These are phyloP conservation scores for Gobius niger DNA, from an alignment of 2,113 vertebrate genomes.

Conservation along the genomic window DNA sequence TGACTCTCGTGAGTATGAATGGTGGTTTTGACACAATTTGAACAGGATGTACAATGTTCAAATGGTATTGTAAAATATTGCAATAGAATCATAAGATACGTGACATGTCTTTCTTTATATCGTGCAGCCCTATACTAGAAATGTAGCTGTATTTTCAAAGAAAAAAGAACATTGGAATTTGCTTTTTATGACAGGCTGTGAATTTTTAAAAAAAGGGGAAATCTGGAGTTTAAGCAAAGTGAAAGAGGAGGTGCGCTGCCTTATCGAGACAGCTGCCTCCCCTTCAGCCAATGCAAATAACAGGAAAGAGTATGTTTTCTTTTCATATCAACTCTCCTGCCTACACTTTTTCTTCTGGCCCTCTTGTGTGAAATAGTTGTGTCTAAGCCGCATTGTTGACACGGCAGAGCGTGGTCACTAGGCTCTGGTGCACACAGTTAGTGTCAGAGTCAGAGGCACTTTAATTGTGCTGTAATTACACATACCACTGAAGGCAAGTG, in stretches of 20 bases:
- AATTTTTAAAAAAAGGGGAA: background rate
- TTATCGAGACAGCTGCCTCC: conserved; percentile 22
- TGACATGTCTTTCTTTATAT: no score
- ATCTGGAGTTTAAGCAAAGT: background rate
- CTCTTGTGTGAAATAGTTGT: conserved; percentile 39
- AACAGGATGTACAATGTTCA: no score
- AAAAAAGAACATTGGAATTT: background rate
- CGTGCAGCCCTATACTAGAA: background rate
- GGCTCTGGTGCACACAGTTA: conserved; percentile 23
- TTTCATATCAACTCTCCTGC: conserved; percentile 16
- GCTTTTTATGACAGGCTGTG: no score
- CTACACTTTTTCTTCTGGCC: conserved; percentile 12
- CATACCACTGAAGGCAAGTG: conserved; percentile 60
- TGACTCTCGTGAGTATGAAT: no score
- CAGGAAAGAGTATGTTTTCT: conserved; percentile 32
- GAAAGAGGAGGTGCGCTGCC: background rate
- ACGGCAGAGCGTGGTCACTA: conserved; percentile 46
- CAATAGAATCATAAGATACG: no score
- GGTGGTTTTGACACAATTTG: no score
- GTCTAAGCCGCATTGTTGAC: conserved; percentile 61
- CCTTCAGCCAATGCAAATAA: background rate
- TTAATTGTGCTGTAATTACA: conserved; percentile 71
- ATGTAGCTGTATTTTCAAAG: background rate
- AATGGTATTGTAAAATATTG: no score
- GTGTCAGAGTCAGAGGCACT: conserved; percentile 50